Percentiles rank a stretch among this genome's conserved stretches.
phyloP scores from a whole-genome alignment of 2,888 invertebrate species.

The Amblyteles armatorius region DNA sequence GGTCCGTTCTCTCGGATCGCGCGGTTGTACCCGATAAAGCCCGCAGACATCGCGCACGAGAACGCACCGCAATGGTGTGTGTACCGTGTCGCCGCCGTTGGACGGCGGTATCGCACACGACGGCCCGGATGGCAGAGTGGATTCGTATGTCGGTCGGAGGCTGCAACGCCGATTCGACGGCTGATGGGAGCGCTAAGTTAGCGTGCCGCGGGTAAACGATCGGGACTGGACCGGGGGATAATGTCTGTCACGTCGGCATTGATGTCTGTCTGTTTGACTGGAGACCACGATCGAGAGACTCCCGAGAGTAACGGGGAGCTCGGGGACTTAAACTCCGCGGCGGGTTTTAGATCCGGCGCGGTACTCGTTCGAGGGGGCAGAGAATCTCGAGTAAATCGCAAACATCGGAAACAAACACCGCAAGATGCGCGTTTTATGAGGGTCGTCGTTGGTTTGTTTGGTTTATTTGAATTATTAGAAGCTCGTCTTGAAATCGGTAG shows the following conservation, averaged over 20 bases:
- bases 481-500: not conserved
- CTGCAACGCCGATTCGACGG: slow-evolving; percentile 31
- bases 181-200: slow-evolving; percentile 42
- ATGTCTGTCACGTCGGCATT: slow-evolving; percentile 55
- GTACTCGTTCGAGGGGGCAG: not conserved
- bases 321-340: slow-evolving; percentile 15
- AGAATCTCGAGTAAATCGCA: slow-evolving; percentile 22
- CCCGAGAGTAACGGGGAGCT: slow-evolving; percentile 24
- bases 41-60: slow-evolving; percentile 48
- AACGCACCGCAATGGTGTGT: slow-evolving; percentile 29
- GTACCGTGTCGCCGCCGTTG: slow-evolving; percentile 6
- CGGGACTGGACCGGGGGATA: slow-evolving; percentile 34
- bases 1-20: slow-evolving; percentile 56
- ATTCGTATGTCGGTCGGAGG: slow-evolving; percentile 51
- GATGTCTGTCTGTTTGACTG: slow-evolving; percentile 57
- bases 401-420: slow-evolving; percentile 36
- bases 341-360: not conserved
- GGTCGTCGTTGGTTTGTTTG: not conserved
- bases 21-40: slow-evolving; percentile 37
- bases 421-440: slow-evolving; percentile 11
- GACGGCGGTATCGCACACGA: not conserved
- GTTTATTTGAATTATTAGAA: not conserved
- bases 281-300: slow-evolving; percentile 40
- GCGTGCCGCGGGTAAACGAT: slow-evolving; percentile 51
- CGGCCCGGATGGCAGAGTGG: slow-evolving; percentile 25